A percentile compares a stretch with the other conserved stretches of the same genome.
phyloP scores from a whole-genome alignment of 2,888 invertebrate species.

The Malthinus flaveolus region DNA sequence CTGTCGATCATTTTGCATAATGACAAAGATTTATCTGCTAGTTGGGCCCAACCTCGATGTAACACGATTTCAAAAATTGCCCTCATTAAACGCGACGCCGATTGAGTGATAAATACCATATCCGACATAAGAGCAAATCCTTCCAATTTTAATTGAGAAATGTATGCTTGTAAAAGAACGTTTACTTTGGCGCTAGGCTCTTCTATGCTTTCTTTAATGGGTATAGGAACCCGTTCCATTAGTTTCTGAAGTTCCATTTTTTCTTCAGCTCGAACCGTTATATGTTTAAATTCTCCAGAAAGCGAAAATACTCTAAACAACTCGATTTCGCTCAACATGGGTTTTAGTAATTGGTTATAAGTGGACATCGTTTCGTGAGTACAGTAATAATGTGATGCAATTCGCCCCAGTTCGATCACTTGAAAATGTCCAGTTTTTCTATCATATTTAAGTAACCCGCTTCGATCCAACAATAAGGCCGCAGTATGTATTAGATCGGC shows the following conservation, averaged over 20 bases:
- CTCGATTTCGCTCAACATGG: constrained; percentile 96
- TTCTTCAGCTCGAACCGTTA: constrained; percentile 94
- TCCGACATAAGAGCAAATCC: constrained; percentile 99
- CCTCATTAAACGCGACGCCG: constrained; percentile 90
- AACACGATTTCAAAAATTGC: constrained; percentile 98
- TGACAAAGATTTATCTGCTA: constrained; percentile 93
- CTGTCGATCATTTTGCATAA: constrained; percentile 99
- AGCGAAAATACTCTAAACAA: constrained; percentile 96
- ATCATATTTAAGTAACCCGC: constrained; percentile 94
- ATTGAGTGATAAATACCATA: constrained; percentile 99
- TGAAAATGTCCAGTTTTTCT: constrained; percentile 83
- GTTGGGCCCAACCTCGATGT: constrained; percentile 90
- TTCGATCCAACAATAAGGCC: constrained; percentile 86
- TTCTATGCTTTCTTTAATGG: constrained; percentile 98
- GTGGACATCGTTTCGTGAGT: constrained; percentile 96
- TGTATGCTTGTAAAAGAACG: constrained; percentile 94
- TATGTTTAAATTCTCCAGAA: constrained; percentile 94
- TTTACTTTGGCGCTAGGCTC: constrained; percentile 98
- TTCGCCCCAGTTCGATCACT: constrained; percentile 93
- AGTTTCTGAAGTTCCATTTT: constrained; percentile 95
- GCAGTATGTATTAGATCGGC: constrained; percentile 97
- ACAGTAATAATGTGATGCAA: constrained; percentile 98
- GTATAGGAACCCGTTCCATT: constrained; percentile 94
- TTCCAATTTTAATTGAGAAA: constrained; percentile 96
- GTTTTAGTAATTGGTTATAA: constrained; percentile 94